These are phyloP conservation scores for Prolemur simus DNA, from an alignment of 2,113 vertebrate genomes.

Conservation along the genomic window DNA sequence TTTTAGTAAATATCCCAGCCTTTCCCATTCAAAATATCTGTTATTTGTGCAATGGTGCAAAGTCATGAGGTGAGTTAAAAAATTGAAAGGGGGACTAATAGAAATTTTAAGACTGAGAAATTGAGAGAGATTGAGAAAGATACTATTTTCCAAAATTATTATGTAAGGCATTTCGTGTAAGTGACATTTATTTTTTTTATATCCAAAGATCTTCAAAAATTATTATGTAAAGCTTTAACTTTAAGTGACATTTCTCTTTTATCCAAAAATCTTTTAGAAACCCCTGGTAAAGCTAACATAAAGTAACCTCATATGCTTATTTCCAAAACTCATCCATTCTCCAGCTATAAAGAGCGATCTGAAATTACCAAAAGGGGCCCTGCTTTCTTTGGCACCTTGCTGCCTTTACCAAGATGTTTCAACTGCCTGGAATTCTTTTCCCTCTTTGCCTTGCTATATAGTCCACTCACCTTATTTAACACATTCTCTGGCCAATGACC, in stretches of 20 bases:
- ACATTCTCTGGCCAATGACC: background rate
- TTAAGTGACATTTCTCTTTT: no score
- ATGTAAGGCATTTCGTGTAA: background rate
- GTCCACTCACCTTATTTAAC: background rate
- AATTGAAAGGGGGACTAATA: background rate
- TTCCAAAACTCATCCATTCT: background rate
- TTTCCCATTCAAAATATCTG: background rate
- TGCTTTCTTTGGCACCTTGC: background rate
- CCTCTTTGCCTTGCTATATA: background rate
- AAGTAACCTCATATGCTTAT: background rate
- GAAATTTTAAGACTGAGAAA: background rate
- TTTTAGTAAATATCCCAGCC: background rate
- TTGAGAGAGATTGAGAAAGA: background rate
- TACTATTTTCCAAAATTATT: background rate
- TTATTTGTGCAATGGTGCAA: background rate
- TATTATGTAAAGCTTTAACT: no score
- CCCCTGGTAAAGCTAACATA: background rate
- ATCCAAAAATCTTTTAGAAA: background rate
- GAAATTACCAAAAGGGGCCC: accelerated
- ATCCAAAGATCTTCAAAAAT: background rate
- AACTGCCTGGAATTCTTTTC: background rate
- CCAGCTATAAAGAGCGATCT: background rate
- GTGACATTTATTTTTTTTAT: background rate
- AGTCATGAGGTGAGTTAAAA: background rate
- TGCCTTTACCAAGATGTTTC: background rate